Evolutionary conservation across 2,113 vertebrate species (phyloP), one percentile per base, ranked within the genome.

Genomic region (Rhinolophus sinicus): DNA sequence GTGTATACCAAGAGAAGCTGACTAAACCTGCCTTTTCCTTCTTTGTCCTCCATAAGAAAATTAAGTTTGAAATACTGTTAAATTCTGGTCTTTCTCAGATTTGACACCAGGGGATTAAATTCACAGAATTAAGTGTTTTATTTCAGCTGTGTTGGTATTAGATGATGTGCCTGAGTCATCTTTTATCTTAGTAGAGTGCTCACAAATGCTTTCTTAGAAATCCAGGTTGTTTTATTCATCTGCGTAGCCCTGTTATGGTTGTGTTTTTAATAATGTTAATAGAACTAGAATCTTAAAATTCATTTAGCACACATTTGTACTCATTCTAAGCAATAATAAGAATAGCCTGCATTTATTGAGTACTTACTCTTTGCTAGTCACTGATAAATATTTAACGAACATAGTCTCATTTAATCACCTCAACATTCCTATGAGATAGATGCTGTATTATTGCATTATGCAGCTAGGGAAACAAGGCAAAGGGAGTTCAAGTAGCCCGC

Each of bases 251-350:
- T 16, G 40, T 84, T 38, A 54, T 84, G 38, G 69, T 60, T 89
- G 26, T 70, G 56, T 86, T 69, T 83, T 95, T 90, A 95, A 89
- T 88, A 77, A 67, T 21, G 47, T 73, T 95, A 87, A 56, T 44
- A 19, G 28, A 92, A 52, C 78, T 77, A 58, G n/a, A 80, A 92
- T 35, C 86, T 96, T 84, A 83, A 78, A 85, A 82, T 93, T 89
- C 28, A 70, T 58, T 21, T 80, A 70, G n/a, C 30, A 93, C 16
- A 72, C 4, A 72, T 64, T 85, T 91, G 85, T 24, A 81, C 9
- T 70, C 47, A 85, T 84, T 86, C 30, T 33, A 77, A 85, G 72
- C 58, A 83, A 19, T 67, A 60, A 58, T 58, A 67, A 92, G 22
- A 72, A 62, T 88, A 86, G 18, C 22, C 90, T 89, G 28, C 11